Evolutionary conservation across 2,888 invertebrate species (phyloP), one percentile per base, ranked within the genome.

Genomic region (Tipula helvola): DNA sequence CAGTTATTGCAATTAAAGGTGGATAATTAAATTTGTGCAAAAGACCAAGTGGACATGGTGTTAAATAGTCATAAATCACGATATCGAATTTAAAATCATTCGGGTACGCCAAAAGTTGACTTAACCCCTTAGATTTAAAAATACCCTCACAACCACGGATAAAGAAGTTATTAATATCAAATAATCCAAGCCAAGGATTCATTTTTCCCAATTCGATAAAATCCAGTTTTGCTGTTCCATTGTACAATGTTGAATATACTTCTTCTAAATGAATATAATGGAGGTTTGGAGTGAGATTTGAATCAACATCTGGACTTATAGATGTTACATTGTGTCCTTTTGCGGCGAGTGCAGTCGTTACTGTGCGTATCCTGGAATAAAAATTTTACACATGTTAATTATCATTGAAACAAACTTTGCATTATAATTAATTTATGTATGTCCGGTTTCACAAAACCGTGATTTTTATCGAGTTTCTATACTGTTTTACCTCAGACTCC

Each of bases 1-100:
- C 89, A 5, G 88, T 88, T 0, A 90, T 87, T 12, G 90, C 90
- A 36, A 90, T 87, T 42, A 91, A 87, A 12, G 91, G 90, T 41
- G 90, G 90, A 88, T 90, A 88, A 0, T 88, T 88, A 87, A 90
- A 91, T 86, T 89, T 89, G 41, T 90, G 89, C 0, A 89, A 88
- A 85, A 91, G 89, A 0, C 89, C 89, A n/a, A 91, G 39, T 8
- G 90, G 87, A 88, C 89, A 89, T 4, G 90, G 89, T 39, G 39
- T 39, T 39, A 39, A 39, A 39, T 39, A 39, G 3, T 91, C 91
- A 86, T 90, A 88, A 3, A 90, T 87, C 13, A 90, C 89, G 5
- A 89, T 57, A 87, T 90, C 90, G 87, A 90, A 90, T 86, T 89
- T 89, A 87, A 89, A 90, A 87, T 89, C 88, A 47, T 89, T 86